Evolutionary conservation across 2,113 vertebrate genomes (phyloP).

Genomic region (Garra rufa): DNA sequence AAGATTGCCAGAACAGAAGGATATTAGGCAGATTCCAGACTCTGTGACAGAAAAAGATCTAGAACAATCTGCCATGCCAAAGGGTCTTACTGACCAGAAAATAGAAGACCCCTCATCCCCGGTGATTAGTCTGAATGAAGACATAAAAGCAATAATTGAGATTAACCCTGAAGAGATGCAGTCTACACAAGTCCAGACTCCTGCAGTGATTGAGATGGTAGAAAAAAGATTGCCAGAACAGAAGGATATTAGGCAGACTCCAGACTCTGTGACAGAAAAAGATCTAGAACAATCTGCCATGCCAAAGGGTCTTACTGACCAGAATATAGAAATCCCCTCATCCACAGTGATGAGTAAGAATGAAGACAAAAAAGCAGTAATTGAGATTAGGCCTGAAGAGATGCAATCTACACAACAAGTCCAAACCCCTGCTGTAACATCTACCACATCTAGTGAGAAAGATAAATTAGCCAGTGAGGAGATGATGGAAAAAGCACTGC

Average conservation of each 20-base stretch:
- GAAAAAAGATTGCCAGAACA: neutral
- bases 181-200: neutral
- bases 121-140: conserved; percentile 41
- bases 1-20: neutral
- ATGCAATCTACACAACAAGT: neutral
- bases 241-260: neutral
- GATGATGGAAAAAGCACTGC: neutral
- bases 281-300: neutral
- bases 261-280: conserved; percentile 15
- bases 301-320: neutral
- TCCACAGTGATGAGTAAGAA: conserved; percentile 45
- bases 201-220: neutral
- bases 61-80: neutral
- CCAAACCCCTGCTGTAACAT: conserved; percentile 13
- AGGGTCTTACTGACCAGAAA: neutral
- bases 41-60: neutral
- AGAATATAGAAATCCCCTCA: neutral
- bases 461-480: conserved; percentile 27
- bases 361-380: conserved; percentile 33
- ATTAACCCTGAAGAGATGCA: conserved; percentile 7
- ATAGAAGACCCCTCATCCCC: neutral
- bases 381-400: neutral
- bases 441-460: neutral
- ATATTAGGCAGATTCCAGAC: conserved; percentile 12
- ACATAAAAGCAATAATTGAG: conserved; percentile 30